Evolutionary conservation across 2,113 vertebrate species (phyloP).

Genomic region (Columba janthina): DNA sequence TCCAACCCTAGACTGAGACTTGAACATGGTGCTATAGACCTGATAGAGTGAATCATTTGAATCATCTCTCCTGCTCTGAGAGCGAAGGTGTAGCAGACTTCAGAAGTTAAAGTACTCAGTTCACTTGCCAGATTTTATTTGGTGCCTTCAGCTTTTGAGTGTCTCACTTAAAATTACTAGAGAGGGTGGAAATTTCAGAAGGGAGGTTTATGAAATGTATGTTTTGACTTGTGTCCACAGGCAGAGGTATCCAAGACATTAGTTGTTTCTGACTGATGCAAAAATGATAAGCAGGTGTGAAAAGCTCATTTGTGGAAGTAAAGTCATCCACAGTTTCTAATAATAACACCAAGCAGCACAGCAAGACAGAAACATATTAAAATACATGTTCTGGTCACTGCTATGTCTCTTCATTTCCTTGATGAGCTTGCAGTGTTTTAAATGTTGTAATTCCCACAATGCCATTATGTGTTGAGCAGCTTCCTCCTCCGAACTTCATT

Average conservation of each 20-base stretch:
- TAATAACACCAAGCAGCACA: neutral
- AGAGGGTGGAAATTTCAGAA: neutral
- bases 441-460: neutral
- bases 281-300: neutral
- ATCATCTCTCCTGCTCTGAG: neutral
- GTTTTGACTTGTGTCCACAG: neutral
- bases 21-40: neutral
- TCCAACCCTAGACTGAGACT: neutral
- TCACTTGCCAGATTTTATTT: neutral
- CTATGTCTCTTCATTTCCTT: neutral
- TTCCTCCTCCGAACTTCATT: neutral
- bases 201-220: neutral
- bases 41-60: neutral
- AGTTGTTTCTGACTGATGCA: neutral
- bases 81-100: neutral
- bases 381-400: neutral
- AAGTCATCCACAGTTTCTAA: neutral
- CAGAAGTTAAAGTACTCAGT: neutral
- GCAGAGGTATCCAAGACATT: neutral
- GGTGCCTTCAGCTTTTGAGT: neutral
- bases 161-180: neutral
- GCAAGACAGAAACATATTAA: neutral
- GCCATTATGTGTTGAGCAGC: neutral
- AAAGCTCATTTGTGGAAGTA: neutral
- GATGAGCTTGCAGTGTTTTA: neutral